Base-by-base conservation (phyloP, 2,797 vertebrate genomes). In the Eurystomus glaucurus region DNA sequence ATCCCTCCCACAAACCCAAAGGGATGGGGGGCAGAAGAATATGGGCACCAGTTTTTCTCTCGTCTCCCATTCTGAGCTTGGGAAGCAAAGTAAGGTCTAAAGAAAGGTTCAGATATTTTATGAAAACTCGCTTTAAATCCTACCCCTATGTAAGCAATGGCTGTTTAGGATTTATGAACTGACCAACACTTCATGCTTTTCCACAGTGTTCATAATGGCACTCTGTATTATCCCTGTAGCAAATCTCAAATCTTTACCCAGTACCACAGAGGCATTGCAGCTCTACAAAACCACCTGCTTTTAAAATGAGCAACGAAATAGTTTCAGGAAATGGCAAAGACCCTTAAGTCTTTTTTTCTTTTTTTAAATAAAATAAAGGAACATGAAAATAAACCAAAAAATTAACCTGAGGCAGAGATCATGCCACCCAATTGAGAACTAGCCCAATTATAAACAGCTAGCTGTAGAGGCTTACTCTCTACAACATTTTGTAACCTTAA, bases 171-270 rank as follows among this genome's bases (percentile, higher is more conserved):
- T 79, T 90, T 92, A 89, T 66, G 62, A 90, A 57, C 70, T 51
- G 52, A 43, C 41, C 46, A 58, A 31, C 1, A 1, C 37, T 71
- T 77, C 33, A n/a, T 0, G 7, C 29, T 88, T 83, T 92, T 61
- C 51, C 41, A 51, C 18, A n/a, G 26, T 0, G 1, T 78, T 90
- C 54, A 14, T 61, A 84, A 51, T 12, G 23, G 48, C 41, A 77
- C n/a, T 65, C 23, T 13, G 0, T 85, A 37, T 88, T 48, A 75
- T 46, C 33, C 50, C 69, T 75, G 43, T 14, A 69, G 28, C 46
- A 90, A 94, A 81, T 52, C 31, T 84, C 71, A 80, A 81, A 50
- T 90, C 83, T 93, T 61, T 35, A 79, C 14, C 26, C 62, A 61
- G 29, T 68, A 55, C n/a, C 16, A n/a, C 26, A 84, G 65, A 86